A percentile compares a stretch with the other conserved stretches of the same genome.
Evolutionary conservation across 2,113 vertebrate species (phyloP).

Genomic region (Polypterus bichir): DNA sequence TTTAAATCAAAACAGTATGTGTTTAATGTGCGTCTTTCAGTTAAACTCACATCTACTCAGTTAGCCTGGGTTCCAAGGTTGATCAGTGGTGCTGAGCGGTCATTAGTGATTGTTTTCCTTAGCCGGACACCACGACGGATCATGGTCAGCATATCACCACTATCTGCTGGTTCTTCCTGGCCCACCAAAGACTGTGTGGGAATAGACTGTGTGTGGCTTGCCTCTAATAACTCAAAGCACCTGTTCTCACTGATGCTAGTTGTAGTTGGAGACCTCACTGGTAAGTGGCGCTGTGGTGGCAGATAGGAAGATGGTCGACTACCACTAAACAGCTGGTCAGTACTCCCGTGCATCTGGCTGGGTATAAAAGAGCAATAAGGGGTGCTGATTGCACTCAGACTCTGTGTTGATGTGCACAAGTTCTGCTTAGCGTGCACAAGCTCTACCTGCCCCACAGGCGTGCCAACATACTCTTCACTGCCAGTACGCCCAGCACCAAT

Average conservation of each 20-base stretch:
- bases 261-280: no score
- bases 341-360: conserved; percentile 37
- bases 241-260: no score
- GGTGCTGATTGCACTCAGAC: conserved; percentile 42
- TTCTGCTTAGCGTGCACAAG: conserved; percentile 31
- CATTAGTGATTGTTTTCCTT: conserved; percentile 47
- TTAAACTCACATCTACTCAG: conserved; percentile 10
- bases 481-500: conserved; percentile 9
- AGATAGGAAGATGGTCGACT: no score
- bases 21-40: no score
- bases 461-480: conserved; percentile 27
- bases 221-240: no score
- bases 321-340: conserved; percentile 18
- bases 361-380: conserved; percentile 57
- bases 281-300: no score
- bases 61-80: conserved; percentile 34
- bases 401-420: conserved; percentile 52
- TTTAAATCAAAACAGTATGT: no score
- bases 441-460: conserved; percentile 16
- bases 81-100: conserved; percentile 56
- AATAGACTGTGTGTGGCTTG: no score
- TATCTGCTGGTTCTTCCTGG: conserved; percentile 4
- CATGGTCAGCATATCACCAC: conserved; percentile 40
- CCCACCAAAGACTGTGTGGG: no score
- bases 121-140: conserved; percentile 46